These are phyloP conservation scores for Drosophila setifemur DNA, from an alignment of 1,140 invertebrate species.

Conservation along the genomic window DNA sequence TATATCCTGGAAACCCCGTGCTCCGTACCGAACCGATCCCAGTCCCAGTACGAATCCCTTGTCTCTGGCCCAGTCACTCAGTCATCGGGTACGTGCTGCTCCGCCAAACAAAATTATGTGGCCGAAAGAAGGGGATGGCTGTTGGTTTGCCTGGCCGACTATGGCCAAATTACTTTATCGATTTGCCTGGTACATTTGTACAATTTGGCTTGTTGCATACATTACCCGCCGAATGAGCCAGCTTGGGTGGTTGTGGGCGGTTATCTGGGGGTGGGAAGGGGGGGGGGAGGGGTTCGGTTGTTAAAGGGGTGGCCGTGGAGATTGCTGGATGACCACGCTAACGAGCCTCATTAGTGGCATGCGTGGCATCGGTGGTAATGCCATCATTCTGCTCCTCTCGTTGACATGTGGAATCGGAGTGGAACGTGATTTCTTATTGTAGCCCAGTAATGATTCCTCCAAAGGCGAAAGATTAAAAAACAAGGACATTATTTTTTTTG, in stretches of 20 bases:
- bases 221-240: slow-evolving; percentile 37
- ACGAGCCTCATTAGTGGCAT: slow-evolving; percentile 80
- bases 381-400: slow-evolving; percentile 21
- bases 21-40: too few relatives aligned
- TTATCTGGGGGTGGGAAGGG: too few relatives aligned
- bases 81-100: slow-evolving; percentile 63
- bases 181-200: slow-evolving; percentile 73
- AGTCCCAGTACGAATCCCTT: too few relatives aligned
- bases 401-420: slow-evolving; percentile 48
- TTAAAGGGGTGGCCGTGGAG: background rate
- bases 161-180: slow-evolving; percentile 80
- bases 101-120: slow-evolving; percentile 78
- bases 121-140: slow-evolving; percentile 27
- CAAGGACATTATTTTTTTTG: background rate
- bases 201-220: slow-evolving; percentile 76
- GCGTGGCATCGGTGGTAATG: slow-evolving; percentile 66
- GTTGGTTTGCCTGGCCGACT: slow-evolving; percentile 39
- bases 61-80: slow-evolving; percentile 32
- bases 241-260: too few relatives aligned
- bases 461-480: slow-evolving; percentile 6
- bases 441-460: slow-evolving; percentile 48
- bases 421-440: slow-evolving; percentile 67
- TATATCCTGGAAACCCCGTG: background rate
- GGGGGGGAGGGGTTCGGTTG: background rate
- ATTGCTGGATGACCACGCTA: slow-evolving; percentile 61